Base-by-base conservation (phyloP, 1,140 invertebrate genomes). In the Pseudomyrmex gracilis region DNA sequence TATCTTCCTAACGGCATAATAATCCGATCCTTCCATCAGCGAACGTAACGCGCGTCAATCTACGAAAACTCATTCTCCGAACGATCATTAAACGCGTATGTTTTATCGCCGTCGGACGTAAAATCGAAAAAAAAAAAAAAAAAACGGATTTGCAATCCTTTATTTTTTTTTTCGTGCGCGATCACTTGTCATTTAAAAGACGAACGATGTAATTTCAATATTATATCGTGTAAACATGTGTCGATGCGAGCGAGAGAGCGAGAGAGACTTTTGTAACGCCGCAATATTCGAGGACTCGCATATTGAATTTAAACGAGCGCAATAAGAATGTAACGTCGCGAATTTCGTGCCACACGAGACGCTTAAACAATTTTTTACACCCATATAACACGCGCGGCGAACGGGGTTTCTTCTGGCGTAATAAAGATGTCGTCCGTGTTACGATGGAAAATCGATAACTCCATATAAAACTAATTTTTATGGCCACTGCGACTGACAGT, bases 391-490 rank as follows among this genome's bases (percentile, higher is more conserved):
- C 34, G 24, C 20, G 34, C 12, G 34, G 51, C 64, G 7, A 57
- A 4, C 20, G 17, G 2, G 63, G 51, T 58, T 55, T 13, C 47
- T 61, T 20, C 15, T 34, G 34, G 5, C 20, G 67, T 71, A 80
- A 80, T 71, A 80, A 80, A 80, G 66, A 80, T 80, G 76, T 70
- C 76, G 64, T 17, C 51, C n/a, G 53, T 22, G 53, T 22, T 15
- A 70, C 20, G 53, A 70, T 70, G 64, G 76, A 49, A 80, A 80
- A 70, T 71, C 76, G 76, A 80, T 80, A 80, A 71, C 7, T 71
- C 76, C 76, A 20, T 49, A 80, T 80, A 60, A 71, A 80, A 80
- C 66, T 80, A 80, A 80, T 80, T 80, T 78, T 80, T 80, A 80
- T 80, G 22, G 76, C 76, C 66, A 47, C 66, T 80, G 76, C 66